Evolutionary conservation across 2,888 invertebrate genomes (phyloP).

Genomic region (Incurvaria masculella): DNA sequence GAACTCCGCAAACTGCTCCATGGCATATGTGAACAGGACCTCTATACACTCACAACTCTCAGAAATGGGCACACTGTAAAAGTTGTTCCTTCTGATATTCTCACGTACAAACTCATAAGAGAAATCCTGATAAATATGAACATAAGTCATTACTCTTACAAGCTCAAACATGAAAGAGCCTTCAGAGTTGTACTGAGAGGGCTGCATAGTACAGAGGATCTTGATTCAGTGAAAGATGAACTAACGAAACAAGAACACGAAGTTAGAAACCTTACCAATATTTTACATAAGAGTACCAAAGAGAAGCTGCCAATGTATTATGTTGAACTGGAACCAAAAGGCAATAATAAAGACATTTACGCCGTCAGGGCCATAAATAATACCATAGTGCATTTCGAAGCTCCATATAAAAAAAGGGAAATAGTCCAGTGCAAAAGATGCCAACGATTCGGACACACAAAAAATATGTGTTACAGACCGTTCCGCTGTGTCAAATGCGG

Average conservation of each 20-base stretch:
- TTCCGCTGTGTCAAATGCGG: slow-evolving; percentile 18
- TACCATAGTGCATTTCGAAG: slow-evolving; percentile 9
- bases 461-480: slow-evolving; percentile 16
- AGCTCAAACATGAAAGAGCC: too few relatives aligned
- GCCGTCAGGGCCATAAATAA: neutral
- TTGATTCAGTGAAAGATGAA: neutral
- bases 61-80: neutral
- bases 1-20: neutral
- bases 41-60: neutral
- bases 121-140: neutral
- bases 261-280: too few relatives aligned
- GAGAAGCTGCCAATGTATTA: neutral
- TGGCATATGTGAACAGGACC: too few relatives aligned
- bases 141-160: neutral
- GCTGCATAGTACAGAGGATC: too few relatives aligned
- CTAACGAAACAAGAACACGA: too few relatives aligned
- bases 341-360: neutral
- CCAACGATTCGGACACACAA: too few relatives aligned
- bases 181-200: too few relatives aligned
- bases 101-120: neutral
- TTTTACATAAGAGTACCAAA: too few relatives aligned
- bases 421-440: too few relatives aligned
- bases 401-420: too few relatives aligned
- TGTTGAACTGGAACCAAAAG: too few relatives aligned
- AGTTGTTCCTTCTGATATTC: neutral